Conservation (phyloP, 2,888 invertebrate species). For the Conus canariensis region DNA sequence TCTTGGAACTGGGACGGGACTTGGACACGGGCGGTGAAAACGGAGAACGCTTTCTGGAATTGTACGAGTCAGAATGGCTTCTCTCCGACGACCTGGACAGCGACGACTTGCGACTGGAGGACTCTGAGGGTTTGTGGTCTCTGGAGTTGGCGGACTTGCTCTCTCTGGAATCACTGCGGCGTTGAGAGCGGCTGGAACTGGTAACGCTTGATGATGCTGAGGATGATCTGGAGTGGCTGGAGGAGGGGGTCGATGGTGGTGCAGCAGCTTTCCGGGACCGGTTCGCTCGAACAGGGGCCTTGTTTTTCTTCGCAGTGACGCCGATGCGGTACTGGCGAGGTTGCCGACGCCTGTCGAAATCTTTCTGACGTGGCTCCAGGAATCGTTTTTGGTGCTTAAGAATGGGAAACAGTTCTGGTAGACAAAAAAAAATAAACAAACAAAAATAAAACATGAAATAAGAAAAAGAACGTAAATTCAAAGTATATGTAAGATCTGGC, state of each 20-base stretch:
- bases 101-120: too few species aligned
- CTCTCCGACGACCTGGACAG: too few species aligned
- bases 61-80: too few species aligned
- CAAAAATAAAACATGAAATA: background rate
- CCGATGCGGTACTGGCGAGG: background rate
- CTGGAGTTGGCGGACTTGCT: too few species aligned
- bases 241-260: background rate
- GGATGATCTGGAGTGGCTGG: background rate
- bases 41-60: too few species aligned
- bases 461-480: background rate
- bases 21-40: too few species aligned
- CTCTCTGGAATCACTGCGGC: too few species aligned
- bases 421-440: slow-evolving; percentile 13
- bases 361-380: slow-evolving; percentile 86
- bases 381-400: slow-evolving; percentile 94
- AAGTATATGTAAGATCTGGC: background rate
- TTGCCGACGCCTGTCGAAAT: background rate
- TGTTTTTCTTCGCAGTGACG: background rate
- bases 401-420: slow-evolving; percentile 88
- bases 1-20: too few species aligned
- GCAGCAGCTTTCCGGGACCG: background rate
- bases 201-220: background rate
- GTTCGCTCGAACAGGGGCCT: background rate
- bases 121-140: too few species aligned
- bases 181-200: too few species aligned